Percentiles rank a stretch among this genome's conserved stretches.
Conservation (phyloP, 2,797 vertebrate genomes). For the Enteromius anoplus region DNA sequence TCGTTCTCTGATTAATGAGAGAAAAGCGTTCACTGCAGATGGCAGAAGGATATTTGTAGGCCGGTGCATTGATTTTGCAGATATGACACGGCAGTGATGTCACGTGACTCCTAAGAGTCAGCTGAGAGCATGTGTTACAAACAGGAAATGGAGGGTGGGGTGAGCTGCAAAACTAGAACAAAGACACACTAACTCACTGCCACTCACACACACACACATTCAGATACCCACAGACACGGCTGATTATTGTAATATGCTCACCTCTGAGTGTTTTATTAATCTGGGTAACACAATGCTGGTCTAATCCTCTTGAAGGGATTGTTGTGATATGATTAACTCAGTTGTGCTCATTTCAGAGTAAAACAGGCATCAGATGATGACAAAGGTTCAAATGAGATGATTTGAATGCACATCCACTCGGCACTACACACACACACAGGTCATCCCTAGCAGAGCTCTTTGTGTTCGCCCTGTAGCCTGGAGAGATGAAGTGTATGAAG, state of each 20-base stretch:
- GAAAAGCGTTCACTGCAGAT: background rate
- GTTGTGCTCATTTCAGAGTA: background rate
- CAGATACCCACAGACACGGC: background rate
- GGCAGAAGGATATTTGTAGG: background rate
- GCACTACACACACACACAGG: too few relatives aligned
- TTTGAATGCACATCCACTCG: too few relatives aligned
- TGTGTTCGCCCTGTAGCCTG: constrained; percentile 9
- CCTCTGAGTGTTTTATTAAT: background rate
- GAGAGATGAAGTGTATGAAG: constrained; percentile 49
- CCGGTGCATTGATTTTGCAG: background rate
- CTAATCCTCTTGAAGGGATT: background rate
- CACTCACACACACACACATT: background rate
- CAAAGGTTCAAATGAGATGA: too few relatives aligned
- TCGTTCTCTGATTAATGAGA: background rate
- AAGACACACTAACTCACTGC: constrained; percentile 17
- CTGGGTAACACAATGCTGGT: background rate
- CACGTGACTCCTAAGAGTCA: constrained; percentile 50
- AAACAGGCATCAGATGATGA: too few relatives aligned
- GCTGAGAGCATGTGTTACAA: constrained; percentile 54
- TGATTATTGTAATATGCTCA: background rate
- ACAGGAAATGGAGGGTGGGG: constrained; percentile 58
- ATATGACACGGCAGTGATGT: constrained; percentile 30
- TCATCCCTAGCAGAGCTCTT: too few relatives aligned
- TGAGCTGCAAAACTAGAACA: constrained; percentile 50
- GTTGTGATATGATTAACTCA: background rate